phyloP scores from a whole-genome alignment of 2,113 vertebrate genomes.

The Centropus bengalensis region DNA sequence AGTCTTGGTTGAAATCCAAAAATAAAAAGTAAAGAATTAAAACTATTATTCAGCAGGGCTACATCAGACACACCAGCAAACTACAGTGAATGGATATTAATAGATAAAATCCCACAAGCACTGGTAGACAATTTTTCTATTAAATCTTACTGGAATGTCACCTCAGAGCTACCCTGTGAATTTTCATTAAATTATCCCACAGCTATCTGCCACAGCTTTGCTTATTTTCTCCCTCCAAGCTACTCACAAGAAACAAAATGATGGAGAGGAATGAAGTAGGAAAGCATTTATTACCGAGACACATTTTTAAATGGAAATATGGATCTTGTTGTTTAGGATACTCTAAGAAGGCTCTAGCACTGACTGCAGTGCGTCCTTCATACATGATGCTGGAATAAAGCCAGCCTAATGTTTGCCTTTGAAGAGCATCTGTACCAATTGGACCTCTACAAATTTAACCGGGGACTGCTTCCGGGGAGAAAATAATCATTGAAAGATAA shows the following conservation, averaged over 20 bases:
- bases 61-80: neutral
- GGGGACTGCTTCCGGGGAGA: neutral
- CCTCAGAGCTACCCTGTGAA: neutral
- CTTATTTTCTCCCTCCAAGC: slow-evolving; percentile 2
- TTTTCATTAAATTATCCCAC: slow-evolving; percentile 8
- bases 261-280: neutral
- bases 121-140: neutral
- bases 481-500: neutral
- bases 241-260: neutral
- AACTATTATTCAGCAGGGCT: neutral
- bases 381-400: neutral
- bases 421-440: neutral
- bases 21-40: neutral
- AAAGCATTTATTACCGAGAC: neutral
- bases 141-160: neutral
- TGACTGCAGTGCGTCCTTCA: neutral
- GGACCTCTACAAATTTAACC: neutral
- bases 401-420: neutral
- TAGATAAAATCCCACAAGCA: neutral
- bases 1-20: neutral
- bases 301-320: neutral
- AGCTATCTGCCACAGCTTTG: neutral
- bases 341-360: neutral
- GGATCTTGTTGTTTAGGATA: neutral
- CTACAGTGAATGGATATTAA: neutral